Base-by-base conservation (phyloP, 2,113 vertebrate genomes). In the Paramisgurnus dabryanus region DNA sequence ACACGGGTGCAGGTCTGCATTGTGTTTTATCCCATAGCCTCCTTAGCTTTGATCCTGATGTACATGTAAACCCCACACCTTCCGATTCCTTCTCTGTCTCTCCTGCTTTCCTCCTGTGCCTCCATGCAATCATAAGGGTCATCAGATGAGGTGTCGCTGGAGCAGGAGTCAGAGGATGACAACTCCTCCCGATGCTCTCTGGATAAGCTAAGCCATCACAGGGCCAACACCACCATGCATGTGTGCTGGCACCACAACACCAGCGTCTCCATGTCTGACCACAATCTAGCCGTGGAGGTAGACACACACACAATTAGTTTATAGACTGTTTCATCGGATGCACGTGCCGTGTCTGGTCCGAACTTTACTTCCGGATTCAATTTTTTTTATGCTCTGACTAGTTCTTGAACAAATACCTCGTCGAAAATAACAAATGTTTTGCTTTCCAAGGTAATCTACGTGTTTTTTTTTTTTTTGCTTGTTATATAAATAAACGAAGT, bases 231-330 rank as follows among this genome's bases (percentile, higher is more conserved):
- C 72, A 96, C 95, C 47, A 89, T 96, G 94, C 96, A 97, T 63
- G 96, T 99, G 90, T 99, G 97, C 94, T 98, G 97, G 97, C 94
- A 95, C 89, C 95, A 96, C 84, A 96, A 95, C 93, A 98, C 96
- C 67, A 98, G 96, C 6, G 94, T 99, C 91, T 99, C 97, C 89
- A 96, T 97, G 93, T 91, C 94, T 1, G 97, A 99, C 90, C 95
- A 94, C 93, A 95, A 95, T 76, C 93, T 94, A 63, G 96, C 96
- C 9, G 94, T 96, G 5, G 95, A 98, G 97, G 97, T 99, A 94
- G 84, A 61, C 81, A 78, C 41, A 57, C 82, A 64, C 34, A 58
- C 76, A 39, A 6, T 13, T 55, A 15, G 45, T 34, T 34, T 34
- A 34, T 22, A 47, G 45, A 9, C 45, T 2, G 9, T 47, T 47